Base-by-base conservation (phyloP, 2,888 invertebrate species). In the Nemoura dubitans region DNA sequence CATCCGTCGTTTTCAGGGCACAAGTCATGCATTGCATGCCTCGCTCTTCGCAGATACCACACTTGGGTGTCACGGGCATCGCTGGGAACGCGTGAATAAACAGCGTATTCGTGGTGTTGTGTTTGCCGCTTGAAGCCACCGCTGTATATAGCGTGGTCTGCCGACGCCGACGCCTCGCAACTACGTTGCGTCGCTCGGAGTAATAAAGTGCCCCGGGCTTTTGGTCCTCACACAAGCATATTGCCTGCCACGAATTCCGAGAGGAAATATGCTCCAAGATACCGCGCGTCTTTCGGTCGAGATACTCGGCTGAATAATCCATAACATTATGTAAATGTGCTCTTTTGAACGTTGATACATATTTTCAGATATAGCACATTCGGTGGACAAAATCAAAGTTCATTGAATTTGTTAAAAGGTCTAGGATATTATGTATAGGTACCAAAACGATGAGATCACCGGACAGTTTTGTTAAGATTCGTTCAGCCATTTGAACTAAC, bases 401-500 rank as follows among this genome's bases (percentile, higher is more conserved):
- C 59, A 59, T 21, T 3, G 59, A 59, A 59, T 59, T 59, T 16
- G 10, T 59, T 3, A 59, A 59, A 59, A 59, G 59, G 59, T 59
- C 59, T 59, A 1, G 59, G 2, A 14, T 76, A n/a, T n/a, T n/a
- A n/a, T n/a, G n/a, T n/a, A n/a, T n/a, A n/a, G n/a, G n/a, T n/a
- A n/a, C n/a, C n/a, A 2, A 16, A 25, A 6, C 78, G 83, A 42
- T 83, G 83, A 83, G 42, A 83, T 83, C 83, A 83, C 16, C 10
- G 25, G 30, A 30, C 30, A 30, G 78, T 81, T 81, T 30, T 21
- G 30, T 81, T 21, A 81, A 29, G 29, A 29, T 59, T 14, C 83
- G 30, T 83, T 30, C 21, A 83, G 42, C 83, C 25, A 83, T 43
- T 83, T 27, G 1, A 26, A 83, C 83, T 30, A 26, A 26, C 36